Conservation (phyloP, 1,140 invertebrate genomes). For the Leptestheria dahalacensis region DNA sequence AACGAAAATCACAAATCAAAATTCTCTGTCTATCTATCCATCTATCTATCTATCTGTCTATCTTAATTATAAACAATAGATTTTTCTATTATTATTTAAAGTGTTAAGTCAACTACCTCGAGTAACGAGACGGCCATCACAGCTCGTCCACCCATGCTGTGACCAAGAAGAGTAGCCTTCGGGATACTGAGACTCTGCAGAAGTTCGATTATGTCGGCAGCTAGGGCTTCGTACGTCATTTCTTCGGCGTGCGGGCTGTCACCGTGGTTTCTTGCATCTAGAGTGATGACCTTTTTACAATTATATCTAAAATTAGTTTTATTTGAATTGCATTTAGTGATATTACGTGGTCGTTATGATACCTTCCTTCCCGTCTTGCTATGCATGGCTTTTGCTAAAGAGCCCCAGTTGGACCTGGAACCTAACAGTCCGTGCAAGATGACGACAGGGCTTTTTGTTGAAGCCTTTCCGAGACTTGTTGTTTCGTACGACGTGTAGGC, state of each 20-base stretch:
- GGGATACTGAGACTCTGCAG: conserved; percentile 42
- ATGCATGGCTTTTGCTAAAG: conserved; percentile 54
- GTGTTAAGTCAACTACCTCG: conserved; percentile 30
- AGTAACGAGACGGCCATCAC: conserved; percentile 61
- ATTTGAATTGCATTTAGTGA: too few relatives aligned
- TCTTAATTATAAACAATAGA: too few relatives aligned
- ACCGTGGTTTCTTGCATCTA: conserved; percentile 84
- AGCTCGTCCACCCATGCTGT: conserved; percentile 78
- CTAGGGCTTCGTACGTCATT: conserved; percentile 54
- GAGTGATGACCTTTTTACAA: conserved; percentile 45
- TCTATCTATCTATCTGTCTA: neutral
- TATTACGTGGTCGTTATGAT: too few relatives aligned
- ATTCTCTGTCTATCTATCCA: too few relatives aligned
- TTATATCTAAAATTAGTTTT: conserved; percentile 7
- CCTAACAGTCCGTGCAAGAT: conserved; percentile 76
- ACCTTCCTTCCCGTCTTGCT: conserved; percentile 44
- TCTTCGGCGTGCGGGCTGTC: conserved; percentile 59
- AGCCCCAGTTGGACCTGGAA: conserved; percentile 70
- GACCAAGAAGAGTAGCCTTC: conserved; percentile 56
- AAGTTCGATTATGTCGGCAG: conserved; percentile 50
- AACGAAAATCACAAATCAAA: conserved; percentile 10
- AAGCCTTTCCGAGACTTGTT: conserved; percentile 19
- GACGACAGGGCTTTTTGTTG: conserved; percentile 41
- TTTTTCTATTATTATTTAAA: too few relatives aligned
- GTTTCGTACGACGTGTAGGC: conserved; percentile 40